Evolutionary conservation across 2,888 invertebrate genomes (phyloP).

Genomic region (Heliothis peltigera): DNA sequence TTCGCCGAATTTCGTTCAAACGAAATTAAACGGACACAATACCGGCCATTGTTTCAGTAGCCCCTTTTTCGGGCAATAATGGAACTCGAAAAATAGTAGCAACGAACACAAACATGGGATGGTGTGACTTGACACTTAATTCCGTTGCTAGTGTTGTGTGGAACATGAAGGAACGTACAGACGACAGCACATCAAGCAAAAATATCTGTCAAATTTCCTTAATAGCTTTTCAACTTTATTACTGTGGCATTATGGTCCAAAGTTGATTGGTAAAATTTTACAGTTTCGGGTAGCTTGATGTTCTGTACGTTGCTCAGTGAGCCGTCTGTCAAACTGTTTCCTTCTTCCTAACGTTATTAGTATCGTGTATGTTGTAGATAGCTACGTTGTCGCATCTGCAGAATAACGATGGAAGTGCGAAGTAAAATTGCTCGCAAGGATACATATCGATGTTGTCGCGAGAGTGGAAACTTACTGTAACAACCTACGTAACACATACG

Average conservation of each 20-base stretch:
- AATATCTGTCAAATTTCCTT: no score
- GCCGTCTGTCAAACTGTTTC: conserved; percentile 32
- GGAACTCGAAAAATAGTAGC: conserved; percentile 66
- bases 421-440: conserved; percentile 9
- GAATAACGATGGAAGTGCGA: conserved; percentile 17
- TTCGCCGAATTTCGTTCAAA: conserved; percentile 67
- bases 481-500: neutral
- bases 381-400: neutral
- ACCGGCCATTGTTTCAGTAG: conserved; percentile 59
- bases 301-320: conserved; percentile 18
- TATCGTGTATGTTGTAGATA: conserved; percentile 21
- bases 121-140: conserved; percentile 75
- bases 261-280: no score
- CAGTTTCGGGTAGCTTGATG: no score
- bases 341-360: conserved; percentile 34
- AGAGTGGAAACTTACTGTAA: conserved; percentile 16
- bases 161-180: conserved; percentile 54
- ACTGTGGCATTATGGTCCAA: no score
- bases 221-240: no score
- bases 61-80: conserved; percentile 72
- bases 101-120: conserved; percentile 68
- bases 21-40: conserved; percentile 74
- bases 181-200: no score
- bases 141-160: conserved; percentile 62
- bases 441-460: neutral